Evolutionary conservation across 1,140 invertebrate genomes (phyloP), one percentile per base, ranked within the genome.

Genomic region (Drosophila watanabei): DNA sequence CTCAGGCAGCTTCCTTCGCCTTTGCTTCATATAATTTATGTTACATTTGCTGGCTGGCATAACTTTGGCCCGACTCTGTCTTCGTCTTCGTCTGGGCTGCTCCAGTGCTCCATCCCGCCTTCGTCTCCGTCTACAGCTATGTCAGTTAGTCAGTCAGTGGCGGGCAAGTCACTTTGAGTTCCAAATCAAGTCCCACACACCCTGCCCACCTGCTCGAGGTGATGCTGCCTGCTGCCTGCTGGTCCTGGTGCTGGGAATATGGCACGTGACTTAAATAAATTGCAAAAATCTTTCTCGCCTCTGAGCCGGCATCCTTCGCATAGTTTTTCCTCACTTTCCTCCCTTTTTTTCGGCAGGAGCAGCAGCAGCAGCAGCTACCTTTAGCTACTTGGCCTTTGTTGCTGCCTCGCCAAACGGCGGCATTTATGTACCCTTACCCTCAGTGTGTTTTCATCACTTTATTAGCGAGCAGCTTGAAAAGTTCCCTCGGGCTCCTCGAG

Each of bases 191-290:
- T 84, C 37, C 52, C 52, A 49, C 35, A 66, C 61, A 51, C 62
- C 33, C 61, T 45, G n/a, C 16, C 16, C 20, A 35, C 18, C 39
- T 39, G 37, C 56, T 28, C 18, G 54, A 57, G 54, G 54, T 39
- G 35, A 24, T 16, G 33, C 30, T 33, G n/a, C 10, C 46, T 51
- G 48, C 6, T 51, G 8, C 24, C n/a, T 49, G 8, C 24, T 48
- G 13, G 1, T 48, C 24, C 28, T 52, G 63, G 51, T 49, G 49
- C 58, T 39, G 77, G 77, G 82, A 85, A 89, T 85, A 88, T 84
- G 84, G 84, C 84, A 88, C 84, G 84, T 88, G 84, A 88, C 84
- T 88, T 89, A 88, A 88, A 88, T 88, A 88, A 88, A 88, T 88
- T 88, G 84, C 85, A 89, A 88, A 88, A 88, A 88, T 88, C 84